Evolutionary conservation across 2,888 invertebrate genomes (phyloP), one percentile per base, ranked within the genome.

Genomic region (Bombylius major): DNA sequence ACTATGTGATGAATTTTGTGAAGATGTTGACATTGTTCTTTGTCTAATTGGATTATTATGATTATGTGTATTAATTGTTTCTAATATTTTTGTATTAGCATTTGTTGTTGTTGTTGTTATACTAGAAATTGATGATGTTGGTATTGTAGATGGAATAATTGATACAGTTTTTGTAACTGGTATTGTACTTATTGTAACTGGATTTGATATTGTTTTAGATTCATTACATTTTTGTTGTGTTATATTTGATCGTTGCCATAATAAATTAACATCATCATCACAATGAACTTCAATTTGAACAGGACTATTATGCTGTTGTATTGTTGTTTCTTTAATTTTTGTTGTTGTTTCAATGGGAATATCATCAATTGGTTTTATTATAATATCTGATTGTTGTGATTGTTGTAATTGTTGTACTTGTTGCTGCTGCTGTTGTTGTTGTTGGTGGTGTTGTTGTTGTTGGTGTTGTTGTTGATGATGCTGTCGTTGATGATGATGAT

Each of bases 271-370:
- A 31, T 63, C 63, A 5, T 62, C 62, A 23, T 60, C 60, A 5
- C 59, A 57, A 34, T 62, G 63, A 5, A 63, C 60, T 47, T 63
- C 63, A 9, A 62, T 61, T 13, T 62, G 62, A 23, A 62, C 57
- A 32, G 54, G 56, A 47, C 59, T 59, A 4, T 59, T 59, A 12
- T 61, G 60, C n/a, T 47, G 47, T 13, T 50, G 50, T 23, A 47
- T 13, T 6, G 36, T 13, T 33, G 47, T 39, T 32, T 9, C 11
- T 47, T 54, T 49, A 5, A 23, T 9, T 33, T 11, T 23, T 5
- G 11, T 9, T 11, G 11, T 11, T 11, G 39, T 11, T 11, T 54
- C 50, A 12, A 39, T 13, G 14, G 23, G 39, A 7, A 51, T 48
- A 36, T 57, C 48, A 11, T 42, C 39, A 7, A 36, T 36, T 36